Conservation (phyloP, 2,888 invertebrate species). For the Cepaea hortensis region DNA sequence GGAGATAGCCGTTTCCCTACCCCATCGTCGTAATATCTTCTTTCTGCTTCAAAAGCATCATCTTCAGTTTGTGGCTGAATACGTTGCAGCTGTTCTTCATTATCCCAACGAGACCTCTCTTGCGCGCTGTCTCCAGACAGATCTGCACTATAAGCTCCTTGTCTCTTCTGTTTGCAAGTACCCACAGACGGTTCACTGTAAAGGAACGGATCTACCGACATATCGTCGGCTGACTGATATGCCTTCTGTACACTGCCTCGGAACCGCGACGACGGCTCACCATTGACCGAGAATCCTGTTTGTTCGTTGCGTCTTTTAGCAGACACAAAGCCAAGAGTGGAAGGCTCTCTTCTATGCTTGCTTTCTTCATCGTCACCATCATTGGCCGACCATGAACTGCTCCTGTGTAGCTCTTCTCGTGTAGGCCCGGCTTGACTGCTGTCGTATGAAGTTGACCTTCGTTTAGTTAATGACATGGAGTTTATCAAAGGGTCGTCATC, state of each 20-base stretch:
- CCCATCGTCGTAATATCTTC: background rate
- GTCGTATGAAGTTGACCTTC: constrained; percentile 22
- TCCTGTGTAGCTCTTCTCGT: background rate
- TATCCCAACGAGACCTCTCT: background rate
- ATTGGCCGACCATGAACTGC: constrained; percentile 24
- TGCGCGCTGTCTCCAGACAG: background rate
- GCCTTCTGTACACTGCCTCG: background rate
- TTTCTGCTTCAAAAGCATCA: background rate
- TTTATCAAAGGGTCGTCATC: background rate
- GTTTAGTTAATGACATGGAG: background rate
- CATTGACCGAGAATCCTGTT: background rate
- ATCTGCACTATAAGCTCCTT: background rate
- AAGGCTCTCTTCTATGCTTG: background rate
- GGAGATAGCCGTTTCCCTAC: background rate
- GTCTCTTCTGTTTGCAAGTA: background rate
- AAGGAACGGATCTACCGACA: background rate
- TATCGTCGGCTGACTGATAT: too few relatives aligned
- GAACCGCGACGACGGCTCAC: background rate
- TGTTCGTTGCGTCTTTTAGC: background rate
- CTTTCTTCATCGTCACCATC: constrained; percentile 11
- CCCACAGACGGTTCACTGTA: background rate
- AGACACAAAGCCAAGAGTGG: background rate
- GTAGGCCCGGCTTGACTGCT: background rate
- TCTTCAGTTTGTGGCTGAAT: background rate
- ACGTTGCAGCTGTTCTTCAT: background rate